phyloP scores from a whole-genome alignment of 2,797 vertebrate species.

The Myotis myotis region DNA sequence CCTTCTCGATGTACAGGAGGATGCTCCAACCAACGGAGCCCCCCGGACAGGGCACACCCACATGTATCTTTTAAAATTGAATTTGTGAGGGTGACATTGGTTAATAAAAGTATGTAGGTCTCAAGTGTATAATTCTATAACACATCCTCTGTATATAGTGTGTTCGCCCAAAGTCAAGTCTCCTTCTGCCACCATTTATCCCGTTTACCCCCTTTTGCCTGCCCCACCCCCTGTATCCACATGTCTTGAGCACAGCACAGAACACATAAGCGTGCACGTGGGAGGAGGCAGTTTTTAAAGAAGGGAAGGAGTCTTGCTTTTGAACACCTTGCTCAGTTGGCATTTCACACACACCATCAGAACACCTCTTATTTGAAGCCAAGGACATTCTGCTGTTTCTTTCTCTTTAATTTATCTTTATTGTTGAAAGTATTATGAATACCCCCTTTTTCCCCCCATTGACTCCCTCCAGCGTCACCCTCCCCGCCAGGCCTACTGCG shows the following conservation, averaged over 20 bases:
- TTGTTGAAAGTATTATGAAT: no score
- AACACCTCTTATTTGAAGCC: not conserved
- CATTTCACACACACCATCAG: not conserved
- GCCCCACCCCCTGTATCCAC: not conserved
- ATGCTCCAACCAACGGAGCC: not conserved
- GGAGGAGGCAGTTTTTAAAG: not conserved
- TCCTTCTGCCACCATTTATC: not conserved
- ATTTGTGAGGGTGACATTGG: not conserved
- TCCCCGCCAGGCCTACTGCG: no score
- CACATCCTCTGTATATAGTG: not conserved
- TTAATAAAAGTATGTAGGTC: not conserved
- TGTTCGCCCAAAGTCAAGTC: not conserved
- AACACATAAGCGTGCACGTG: not conserved
- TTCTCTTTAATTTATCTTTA: no score
- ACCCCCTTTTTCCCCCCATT: no score
- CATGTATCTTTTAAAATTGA: not conserved
- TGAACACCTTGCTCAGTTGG: not conserved
- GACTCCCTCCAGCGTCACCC: no score
- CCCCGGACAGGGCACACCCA: no score
- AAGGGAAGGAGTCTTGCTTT: not conserved
- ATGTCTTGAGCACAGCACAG: not conserved
- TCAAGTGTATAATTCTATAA: not conserved
- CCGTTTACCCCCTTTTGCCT: not conserved
- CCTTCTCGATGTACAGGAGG: not conserved
- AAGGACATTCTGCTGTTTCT: no score